A percentile compares a stretch with the other conserved stretches of the same genome.
These are phyloP conservation scores for Lottia scabra DNA, from an alignment of 2,888 invertebrate species.

Conservation along the genomic window DNA sequence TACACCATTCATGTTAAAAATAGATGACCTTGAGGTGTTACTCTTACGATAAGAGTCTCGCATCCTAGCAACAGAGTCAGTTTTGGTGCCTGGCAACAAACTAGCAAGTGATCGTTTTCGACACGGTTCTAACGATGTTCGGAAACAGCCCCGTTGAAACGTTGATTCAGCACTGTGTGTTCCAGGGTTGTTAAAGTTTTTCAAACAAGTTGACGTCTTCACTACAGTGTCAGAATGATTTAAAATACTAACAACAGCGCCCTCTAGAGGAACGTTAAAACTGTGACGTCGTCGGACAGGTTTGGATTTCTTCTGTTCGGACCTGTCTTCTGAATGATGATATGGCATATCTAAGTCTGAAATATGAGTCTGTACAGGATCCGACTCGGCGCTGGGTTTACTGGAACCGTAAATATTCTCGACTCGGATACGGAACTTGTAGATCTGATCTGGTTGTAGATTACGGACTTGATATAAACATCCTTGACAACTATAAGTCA, in stretches of 20 bases:
- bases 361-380: constrained; percentile 63
- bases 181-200: not conserved
- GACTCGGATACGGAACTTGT: constrained; percentile 52
- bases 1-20: not conserved
- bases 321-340: not conserved
- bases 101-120: constrained; percentile 32
- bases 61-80: constrained; percentile 26
- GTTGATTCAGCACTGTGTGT: constrained; percentile 8
- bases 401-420: constrained; percentile 55
- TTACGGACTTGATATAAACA: constrained; percentile 49
- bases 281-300: constrained; percentile 21
- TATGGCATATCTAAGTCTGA: constrained; percentile 13
- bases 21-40: not conserved
- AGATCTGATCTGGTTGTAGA: constrained; percentile 44
- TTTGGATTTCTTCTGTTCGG: not conserved
- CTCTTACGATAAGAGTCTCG: constrained; percentile 26
- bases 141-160: constrained; percentile 17
- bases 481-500: constrained; percentile 56
- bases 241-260: constrained; percentile 29
- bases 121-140: constrained; percentile 23
- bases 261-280: constrained; percentile 34
- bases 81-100: constrained; percentile 31
- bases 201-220: constrained; percentile 3
- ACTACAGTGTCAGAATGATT: constrained; percentile 32
- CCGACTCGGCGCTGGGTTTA: constrained; percentile 49